Evolutionary conservation across 2,888 invertebrate species (phyloP).

Genomic region (Scaptomyza polygonia): DNA sequence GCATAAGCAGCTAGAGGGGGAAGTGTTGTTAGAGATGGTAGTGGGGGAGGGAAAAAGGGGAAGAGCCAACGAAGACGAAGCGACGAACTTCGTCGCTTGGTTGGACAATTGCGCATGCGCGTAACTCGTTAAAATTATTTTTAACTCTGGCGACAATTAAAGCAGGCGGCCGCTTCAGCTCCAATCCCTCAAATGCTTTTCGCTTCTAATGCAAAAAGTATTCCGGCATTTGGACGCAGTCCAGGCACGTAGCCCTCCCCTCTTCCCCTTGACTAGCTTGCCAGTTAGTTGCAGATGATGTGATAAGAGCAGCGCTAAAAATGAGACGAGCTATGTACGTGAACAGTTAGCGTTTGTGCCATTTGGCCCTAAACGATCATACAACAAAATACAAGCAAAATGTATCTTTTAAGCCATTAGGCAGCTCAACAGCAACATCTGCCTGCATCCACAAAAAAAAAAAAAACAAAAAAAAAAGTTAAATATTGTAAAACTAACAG

Average conservation of each 20-base stretch:
- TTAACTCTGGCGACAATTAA: constrained; percentile 63
- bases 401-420: constrained; percentile 34
- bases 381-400: constrained; percentile 39
- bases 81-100: constrained; percentile 50
- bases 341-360: constrained; percentile 34
- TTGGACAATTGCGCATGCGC: constrained; percentile 77
- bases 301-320: constrained; percentile 39
- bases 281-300: constrained; percentile 29
- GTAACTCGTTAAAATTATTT: constrained; percentile 70
- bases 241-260: constrained; percentile 57
- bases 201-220: constrained; percentile 41
- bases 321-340: constrained; percentile 44
- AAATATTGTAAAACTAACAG: constrained; percentile 22
- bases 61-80: constrained; percentile 14
- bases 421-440: background rate
- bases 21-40: background rate
- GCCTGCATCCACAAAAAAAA: constrained; percentile 7
- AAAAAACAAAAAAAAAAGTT: background rate
- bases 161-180: constrained; percentile 36
- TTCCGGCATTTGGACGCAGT: constrained; percentile 50
- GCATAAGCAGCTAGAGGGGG: constrained; percentile 38
- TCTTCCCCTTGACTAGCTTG: background rate
- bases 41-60: background rate
- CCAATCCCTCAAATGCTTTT: constrained; percentile 9
- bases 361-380: constrained; percentile 70